Evolutionary conservation across 2,113 vertebrate species (phyloP).

Genomic region (Ahaetulla prasina): DNA sequence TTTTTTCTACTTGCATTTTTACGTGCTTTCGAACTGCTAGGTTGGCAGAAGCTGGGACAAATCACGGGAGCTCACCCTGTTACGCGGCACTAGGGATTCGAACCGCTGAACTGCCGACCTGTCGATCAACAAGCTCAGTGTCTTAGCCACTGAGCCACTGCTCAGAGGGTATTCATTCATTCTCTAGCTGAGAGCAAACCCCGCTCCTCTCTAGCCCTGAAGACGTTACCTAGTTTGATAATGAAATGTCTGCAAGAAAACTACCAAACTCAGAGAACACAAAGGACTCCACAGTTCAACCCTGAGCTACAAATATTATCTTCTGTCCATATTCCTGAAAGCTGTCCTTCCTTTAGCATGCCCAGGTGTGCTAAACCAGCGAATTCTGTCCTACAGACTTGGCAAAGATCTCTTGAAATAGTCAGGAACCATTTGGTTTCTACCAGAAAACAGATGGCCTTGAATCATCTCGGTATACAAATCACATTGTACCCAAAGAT

Average conservation of each 20-base stretch:
- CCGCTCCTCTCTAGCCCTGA: background rate
- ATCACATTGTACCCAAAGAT: background rate
- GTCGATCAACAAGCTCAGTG: too few species aligned
- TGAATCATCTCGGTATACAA: background rate
- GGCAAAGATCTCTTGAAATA: background rate
- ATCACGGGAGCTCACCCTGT: too few species aligned
- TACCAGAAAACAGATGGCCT: background rate
- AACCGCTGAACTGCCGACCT: too few species aligned
- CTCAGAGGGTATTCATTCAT: background rate
- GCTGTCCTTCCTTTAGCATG: background rate
- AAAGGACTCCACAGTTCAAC: background rate
- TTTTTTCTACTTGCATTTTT: too few species aligned
- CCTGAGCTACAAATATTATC: background rate
- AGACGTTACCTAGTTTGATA: background rate
- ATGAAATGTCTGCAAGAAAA: background rate
- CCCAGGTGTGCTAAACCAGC: too few species aligned
- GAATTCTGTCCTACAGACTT: background rate
- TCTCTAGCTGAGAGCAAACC: background rate
- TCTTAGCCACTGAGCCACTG: too few species aligned
- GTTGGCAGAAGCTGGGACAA: too few species aligned
- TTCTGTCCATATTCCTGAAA: background rate
- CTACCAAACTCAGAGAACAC: background rate
- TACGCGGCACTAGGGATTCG: too few species aligned
- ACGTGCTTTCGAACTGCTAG: too few species aligned
- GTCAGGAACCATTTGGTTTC: background rate